Evolutionary conservation across 2,797 vertebrate genomes (phyloP), one percentile per base, ranked within the genome.

Genomic region (Gorsachius magnificus): DNA sequence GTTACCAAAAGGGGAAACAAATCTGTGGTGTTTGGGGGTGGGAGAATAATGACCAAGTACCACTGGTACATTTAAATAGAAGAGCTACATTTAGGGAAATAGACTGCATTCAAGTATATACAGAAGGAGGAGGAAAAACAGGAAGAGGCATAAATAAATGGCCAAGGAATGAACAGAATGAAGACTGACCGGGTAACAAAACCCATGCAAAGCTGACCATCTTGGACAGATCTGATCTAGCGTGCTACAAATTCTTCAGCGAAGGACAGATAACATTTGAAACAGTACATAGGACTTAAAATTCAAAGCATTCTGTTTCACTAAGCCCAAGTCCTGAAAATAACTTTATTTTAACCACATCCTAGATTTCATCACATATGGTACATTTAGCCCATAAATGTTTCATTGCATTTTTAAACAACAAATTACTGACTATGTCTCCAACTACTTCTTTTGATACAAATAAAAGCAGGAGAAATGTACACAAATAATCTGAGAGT

Each of bases 81-180:
- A 83, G 18, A 82, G 36, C 31, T 46, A 61, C 54, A 54, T 3
- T 54, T 77, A 51, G 46, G 69, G 65, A 90, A 92, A 79, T 2
- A 50, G 8, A 24, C n/a, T 33, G 61, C 35, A 43, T 56, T 43
- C 35, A 58, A 51, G 46, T 14, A 33, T 6, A 21, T 3, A 16
- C 4, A 4, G 71, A 36, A 75, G 29, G 21, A 86, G 50, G 10
- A 77, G 9, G 88, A 22, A 91, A 84, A 51, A 11, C 70, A 92
- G 86, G 83, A 75, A 95, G 65, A 63, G 43, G 63, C 29, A 43
- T 48, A 70, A 90, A 69, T 13, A 65, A 77, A 90, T 43, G 60
- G n/a, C 70, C 83, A 71, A 95, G 58, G 95, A 96, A 96, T 35
- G 86, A 60, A 36, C 16, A 74, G 74, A 96, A 90, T 70, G 66